Conservation (phyloP, 2,113 vertebrate genomes). For the Platysteira castanea region DNA sequence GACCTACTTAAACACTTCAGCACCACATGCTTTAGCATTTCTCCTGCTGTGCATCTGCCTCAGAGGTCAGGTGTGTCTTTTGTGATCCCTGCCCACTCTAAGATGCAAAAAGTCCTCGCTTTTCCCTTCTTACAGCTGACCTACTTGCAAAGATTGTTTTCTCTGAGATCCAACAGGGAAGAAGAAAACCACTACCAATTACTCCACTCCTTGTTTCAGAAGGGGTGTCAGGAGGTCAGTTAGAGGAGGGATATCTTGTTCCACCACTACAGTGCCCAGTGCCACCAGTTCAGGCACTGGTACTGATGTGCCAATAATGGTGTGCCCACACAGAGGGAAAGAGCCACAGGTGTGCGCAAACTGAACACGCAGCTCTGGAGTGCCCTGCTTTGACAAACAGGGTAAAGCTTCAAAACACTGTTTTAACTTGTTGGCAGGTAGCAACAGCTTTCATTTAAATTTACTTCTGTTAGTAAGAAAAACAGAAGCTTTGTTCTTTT, state of each 20-base stretch:
- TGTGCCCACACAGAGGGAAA: not conserved
- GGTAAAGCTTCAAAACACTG: not conserved
- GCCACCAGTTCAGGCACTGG: not conserved
- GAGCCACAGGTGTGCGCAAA: not conserved
- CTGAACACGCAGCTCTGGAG: not conserved
- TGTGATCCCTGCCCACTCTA: not conserved
- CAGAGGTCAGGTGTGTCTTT: not conserved
- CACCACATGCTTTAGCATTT: accelerated
- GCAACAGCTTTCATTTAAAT: not conserved
- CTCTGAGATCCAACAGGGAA: not conserved
- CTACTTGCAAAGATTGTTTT: not conserved
- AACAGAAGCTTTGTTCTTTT: not conserved
- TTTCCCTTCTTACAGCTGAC: not conserved
- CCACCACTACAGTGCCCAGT: not conserved
- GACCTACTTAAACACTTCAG: not conserved
- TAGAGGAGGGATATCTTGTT: not conserved
- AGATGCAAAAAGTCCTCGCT: not conserved
- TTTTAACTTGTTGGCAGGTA: not conserved
- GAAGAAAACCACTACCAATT: not conserved
- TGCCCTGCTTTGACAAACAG: not conserved
- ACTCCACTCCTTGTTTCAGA: not conserved
- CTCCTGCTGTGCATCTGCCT: not conserved
- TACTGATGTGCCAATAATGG: not conserved
- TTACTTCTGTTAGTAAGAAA: not conserved
- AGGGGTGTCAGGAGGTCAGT: not conserved